Base-by-base conservation (phyloP, 1,140 invertebrate genomes). In the Polypedilum pembai region DNA sequence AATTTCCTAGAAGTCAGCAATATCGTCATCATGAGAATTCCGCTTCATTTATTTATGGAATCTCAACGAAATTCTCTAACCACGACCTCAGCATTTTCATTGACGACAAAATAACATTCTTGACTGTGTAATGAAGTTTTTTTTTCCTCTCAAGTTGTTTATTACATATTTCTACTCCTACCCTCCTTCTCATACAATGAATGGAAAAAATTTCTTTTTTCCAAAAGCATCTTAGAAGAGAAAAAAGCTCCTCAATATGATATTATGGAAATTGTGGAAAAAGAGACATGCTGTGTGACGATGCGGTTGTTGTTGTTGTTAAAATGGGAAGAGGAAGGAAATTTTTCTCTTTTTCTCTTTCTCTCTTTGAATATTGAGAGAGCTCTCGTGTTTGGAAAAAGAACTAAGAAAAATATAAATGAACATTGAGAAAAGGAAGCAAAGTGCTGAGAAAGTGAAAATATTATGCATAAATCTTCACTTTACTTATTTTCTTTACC, bases 401-500 rank as follows among this genome's bases (percentile, higher is more conserved):
- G 12, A n/a, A n/a, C 12, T 56, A n/a, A 56, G 45, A 56, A 12
- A 56, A 56, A 56, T 15, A 56, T n/a, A 15, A 56, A 12, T 56
- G 7, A n/a, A 3, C 3, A 12, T n/a, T 56, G 45, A 56, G 15
- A 12, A 56, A 56, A 56, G 8, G 41, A 45, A 45, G 41, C 8
- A 45, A 45, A 15, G 15, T 45, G 41, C 8, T 1, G n/a, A 56
- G 45, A 56, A 56, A 15, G 15, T 45, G 41, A 45, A 45, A 45
- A 45, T 56, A 56, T 56, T 56, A n/a, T 56, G 45, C 45, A 56
- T 56, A 56, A 56, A 56, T 56, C 45, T 56, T 56, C 45, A 56
- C 45, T 56, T 56, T 56, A 56, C n/a, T 56, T 56, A n/a, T 45
- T n/a, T 15, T 56, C 15, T 15, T 12, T 56, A 33, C 45, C 45